Conservation (phyloP, 1,140 invertebrate genomes). For the Drosophila persimilis region DNA sequence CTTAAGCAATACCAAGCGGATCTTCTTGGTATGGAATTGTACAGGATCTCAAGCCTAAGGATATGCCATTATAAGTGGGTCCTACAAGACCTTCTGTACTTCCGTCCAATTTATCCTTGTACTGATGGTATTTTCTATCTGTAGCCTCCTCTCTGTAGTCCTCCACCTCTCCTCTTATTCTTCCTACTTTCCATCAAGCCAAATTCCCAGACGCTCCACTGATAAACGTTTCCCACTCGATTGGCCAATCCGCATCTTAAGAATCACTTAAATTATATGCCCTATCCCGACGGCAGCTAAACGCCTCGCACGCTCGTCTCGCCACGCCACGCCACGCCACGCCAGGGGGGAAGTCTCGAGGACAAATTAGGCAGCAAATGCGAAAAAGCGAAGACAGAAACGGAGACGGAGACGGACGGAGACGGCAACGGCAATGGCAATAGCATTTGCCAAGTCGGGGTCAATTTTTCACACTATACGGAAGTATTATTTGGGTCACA, state of each 20-base stretch:
- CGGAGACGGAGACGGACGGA: too few species aligned
- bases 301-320: constrained; percentile 24
- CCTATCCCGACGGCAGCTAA: constrained; percentile 31
- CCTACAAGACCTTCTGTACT: too few species aligned
- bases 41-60: too few species aligned
- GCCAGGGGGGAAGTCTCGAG: neutral
- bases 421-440: constrained; percentile 7
- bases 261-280: constrained; percentile 42
- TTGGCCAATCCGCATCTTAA: constrained; percentile 35
- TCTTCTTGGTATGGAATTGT: too few species aligned
- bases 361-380: constrained; percentile 66
- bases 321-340: neutral
- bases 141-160: too few species aligned
- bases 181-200: too few species aligned
- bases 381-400: constrained; percentile 1
- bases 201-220: constrained; percentile 7
- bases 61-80: too few species aligned
- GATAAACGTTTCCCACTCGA: constrained; percentile 44
- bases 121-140: too few species aligned
- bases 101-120: too few species aligned
- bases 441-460: constrained; percentile 20
- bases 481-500: constrained; percentile 81
- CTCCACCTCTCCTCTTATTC: too few species aligned
- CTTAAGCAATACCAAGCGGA: too few species aligned
- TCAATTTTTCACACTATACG: constrained; percentile 76